Evolutionary conservation across 1,140 invertebrate species (phyloP).

Genomic region (Papilio polyxenes): DNA sequence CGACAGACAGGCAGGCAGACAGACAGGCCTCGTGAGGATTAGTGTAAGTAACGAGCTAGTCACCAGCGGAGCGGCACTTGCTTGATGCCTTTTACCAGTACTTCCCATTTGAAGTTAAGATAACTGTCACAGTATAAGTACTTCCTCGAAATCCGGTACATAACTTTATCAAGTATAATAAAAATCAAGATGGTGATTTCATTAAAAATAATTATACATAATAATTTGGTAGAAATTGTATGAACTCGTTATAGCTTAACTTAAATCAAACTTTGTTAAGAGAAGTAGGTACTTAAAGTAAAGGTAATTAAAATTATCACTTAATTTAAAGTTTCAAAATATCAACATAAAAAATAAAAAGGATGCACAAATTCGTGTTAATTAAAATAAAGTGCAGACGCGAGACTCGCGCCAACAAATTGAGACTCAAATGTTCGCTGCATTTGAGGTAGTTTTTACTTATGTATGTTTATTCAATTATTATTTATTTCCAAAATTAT

Average conservation of each 20-base stretch:
- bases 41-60: not conserved
- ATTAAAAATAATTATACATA: too few relatives aligned
- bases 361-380: not conserved
- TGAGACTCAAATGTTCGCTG: not conserved
- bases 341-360: not conserved
- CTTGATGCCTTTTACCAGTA: too few relatives aligned
- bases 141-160: too few relatives aligned
- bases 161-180: too few relatives aligned
- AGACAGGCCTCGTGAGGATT: not conserved
- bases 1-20: not conserved
- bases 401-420: not conserved
- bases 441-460: not conserved
- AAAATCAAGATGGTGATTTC: too few relatives aligned
- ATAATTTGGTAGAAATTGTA: too few relatives aligned
- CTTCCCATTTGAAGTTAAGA: too few relatives aligned
- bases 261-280: too few relatives aligned
- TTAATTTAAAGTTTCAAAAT: not conserved
- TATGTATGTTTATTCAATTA: not conserved
- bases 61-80: not conserved
- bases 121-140: too few relatives aligned
- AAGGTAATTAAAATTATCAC: not conserved
- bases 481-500: not conserved
- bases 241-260: too few relatives aligned
- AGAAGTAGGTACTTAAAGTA: not conserved
- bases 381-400: slow-evolving; percentile 7